These are phyloP conservation scores for Phortica variegata DNA, from an alignment of 1,140 invertebrate species.

Conservation along the genomic window DNA sequence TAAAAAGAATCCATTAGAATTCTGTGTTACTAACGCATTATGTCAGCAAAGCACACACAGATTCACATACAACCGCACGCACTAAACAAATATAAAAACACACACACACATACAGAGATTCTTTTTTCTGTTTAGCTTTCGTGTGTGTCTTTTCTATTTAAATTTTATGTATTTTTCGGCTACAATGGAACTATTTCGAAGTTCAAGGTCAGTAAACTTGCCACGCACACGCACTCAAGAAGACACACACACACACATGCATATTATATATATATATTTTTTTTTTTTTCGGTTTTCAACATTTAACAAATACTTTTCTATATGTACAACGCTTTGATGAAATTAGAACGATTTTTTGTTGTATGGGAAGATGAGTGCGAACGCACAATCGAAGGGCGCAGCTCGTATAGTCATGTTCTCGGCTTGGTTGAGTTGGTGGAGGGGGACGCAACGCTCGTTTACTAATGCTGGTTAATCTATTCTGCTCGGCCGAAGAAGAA, in stretches of 20 bases:
- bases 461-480: too few species aligned
- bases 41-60: too few species aligned
- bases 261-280: background rate
- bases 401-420: background rate
- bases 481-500: background rate
- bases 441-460: too few species aligned
- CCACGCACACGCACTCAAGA: constrained; percentile 19
- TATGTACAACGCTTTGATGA: constrained; percentile 25
- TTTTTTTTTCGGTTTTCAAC: constrained; percentile 5
- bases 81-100: too few species aligned
- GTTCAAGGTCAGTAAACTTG: constrained; percentile 57
- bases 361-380: constrained; percentile 8
- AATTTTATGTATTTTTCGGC: constrained; percentile 30
- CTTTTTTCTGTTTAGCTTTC: too few species aligned
- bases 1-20: too few species aligned
- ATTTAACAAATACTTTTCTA: background rate
- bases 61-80: too few species aligned
- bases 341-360: constrained; percentile 45
- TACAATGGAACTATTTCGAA: constrained; percentile 45
- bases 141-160: background rate
- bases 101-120: too few species aligned
- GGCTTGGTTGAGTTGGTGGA: too few species aligned
- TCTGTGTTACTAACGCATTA: too few species aligned
- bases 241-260: constrained; percentile 35
- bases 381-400: background rate